Percentiles rank a stretch among this genome's conserved stretches.
phyloP scores from a whole-genome alignment of 1,140 invertebrate species.

The Solenopsis fugax region DNA sequence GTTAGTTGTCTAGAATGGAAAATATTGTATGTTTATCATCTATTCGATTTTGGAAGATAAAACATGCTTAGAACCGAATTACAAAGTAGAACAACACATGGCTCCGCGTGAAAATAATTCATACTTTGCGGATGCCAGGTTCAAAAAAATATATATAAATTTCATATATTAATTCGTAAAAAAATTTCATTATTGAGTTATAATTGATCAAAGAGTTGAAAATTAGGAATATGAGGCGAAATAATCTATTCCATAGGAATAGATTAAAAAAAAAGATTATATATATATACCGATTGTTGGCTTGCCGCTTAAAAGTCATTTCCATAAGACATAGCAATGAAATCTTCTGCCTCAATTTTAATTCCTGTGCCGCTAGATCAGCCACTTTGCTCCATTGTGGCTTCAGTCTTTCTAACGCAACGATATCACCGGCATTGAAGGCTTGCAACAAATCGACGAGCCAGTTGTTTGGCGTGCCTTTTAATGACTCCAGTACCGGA shows the following conservation, averaged over 20 bases:
- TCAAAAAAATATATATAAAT: too few species aligned
- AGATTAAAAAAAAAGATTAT: neutral
- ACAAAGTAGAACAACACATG: too few species aligned
- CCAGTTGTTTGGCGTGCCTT: slow-evolving; percentile 95
- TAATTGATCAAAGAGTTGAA: too few species aligned
- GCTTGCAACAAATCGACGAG: slow-evolving; percentile 95
- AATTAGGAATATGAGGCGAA: too few species aligned
- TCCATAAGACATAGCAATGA: slow-evolving; percentile 98
- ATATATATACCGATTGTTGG: slow-evolving; percentile 87
- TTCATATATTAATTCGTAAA: too few species aligned
- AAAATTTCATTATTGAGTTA: too few species aligned
- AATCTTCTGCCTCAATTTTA: slow-evolving; percentile 96
- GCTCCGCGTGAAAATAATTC: too few species aligned
- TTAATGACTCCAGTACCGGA: slow-evolving; percentile 95
- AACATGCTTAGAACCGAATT: neutral
- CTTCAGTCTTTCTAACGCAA: slow-evolving; percentile 94
- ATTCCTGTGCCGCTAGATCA: slow-evolving; percentile 95
- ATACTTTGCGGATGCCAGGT: too few species aligned
- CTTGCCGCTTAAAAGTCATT: slow-evolving; percentile 92
- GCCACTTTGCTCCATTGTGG: slow-evolving; percentile 93
- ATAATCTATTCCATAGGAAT: too few species aligned
- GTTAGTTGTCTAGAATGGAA: slow-evolving; percentile 90
- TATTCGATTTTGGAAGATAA: neutral
- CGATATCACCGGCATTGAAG: slow-evolving; percentile 97
- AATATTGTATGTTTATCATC: neutral